A percentile compares a stretch with the other conserved stretches of the same genome.
Evolutionary conservation across 2,113 vertebrate genomes (phyloP).

Genomic region (Calyptomena viridis): DNA sequence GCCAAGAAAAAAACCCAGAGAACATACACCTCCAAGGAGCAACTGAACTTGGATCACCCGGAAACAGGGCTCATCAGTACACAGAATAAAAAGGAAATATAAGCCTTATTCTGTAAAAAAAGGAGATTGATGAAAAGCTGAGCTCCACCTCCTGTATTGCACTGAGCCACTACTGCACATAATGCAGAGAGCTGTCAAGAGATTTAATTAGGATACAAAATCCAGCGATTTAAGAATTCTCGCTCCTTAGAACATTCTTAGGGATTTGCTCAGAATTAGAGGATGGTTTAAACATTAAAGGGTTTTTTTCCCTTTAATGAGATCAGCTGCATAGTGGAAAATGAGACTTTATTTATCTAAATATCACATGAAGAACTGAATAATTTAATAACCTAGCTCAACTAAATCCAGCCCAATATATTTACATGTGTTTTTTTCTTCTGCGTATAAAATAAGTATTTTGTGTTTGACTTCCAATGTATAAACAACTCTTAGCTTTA

Average conservation of each 20-base stretch:
- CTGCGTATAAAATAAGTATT: constrained; percentile 12
- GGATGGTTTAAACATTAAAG: constrained; percentile 53
- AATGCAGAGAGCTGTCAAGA: not conserved
- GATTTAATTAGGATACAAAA: constrained; percentile 66
- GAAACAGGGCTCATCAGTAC: not conserved
- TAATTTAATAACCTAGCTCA: constrained; percentile 58
- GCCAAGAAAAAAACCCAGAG: not conserved
- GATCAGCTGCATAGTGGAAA: constrained; percentile 50
- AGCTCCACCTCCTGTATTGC: constrained; percentile 1
- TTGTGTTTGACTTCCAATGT: constrained; percentile 9
- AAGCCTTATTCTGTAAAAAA: not conserved
- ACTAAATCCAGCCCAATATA: constrained; percentile 18
- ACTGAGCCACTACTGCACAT: not conserved
- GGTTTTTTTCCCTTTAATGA: constrained; percentile 12
- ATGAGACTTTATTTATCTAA: constrained; percentile 66
- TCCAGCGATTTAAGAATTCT: constrained; percentile 52
- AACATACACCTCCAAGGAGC: not conserved
- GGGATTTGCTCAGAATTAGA: constrained; percentile 57
- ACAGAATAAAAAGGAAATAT: not conserved
- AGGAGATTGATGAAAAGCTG: not conserved
- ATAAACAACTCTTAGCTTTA: constrained; percentile 39
- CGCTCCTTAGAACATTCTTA: constrained; percentile 50
- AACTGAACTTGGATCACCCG: not conserved
- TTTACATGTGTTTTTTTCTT: not conserved
- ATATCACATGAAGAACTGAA: constrained; percentile 62